Base-by-base conservation (phyloP, 2,797 vertebrate genomes). In the Helostoma temminkii region DNA sequence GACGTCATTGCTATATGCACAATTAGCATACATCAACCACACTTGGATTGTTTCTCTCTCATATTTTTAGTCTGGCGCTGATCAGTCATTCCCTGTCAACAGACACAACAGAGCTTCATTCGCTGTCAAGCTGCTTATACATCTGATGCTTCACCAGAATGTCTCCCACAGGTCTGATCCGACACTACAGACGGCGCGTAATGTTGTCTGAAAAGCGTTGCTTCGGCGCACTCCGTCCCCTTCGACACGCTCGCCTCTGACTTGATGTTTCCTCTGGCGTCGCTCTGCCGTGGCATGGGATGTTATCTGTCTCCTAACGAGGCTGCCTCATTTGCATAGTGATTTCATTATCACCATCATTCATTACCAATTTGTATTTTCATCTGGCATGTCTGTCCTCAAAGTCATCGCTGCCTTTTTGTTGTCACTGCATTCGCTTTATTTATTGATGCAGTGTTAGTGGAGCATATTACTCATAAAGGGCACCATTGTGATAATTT, bases 341-440 rank as follows among this genome's bases (percentile, higher is more conserved):
- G 68, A 82, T 81, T 84, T 84, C 68, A 83, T 91, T 76, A 84
- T 76, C 28, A 4, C 43, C 12, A n/a, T 59, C 64, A 34, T 78
- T 84, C 84, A 75, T 85, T 78, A 83, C 74, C 56, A 58, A 66
- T 86, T 82, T 82, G 66, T 79, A 4, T 69, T 82, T 75, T 55
- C 36, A 9, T 18, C 55, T 55, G 64, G 62, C 45, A 0, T 8
- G 2, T 59, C 59, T 54, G 60, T 59, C 21, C 41, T 62, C 53
- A 46, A 59, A 60, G 71, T 61, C 53, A 53, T 15, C 21, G 54
- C 49, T 54, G 63, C 59, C 63, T 1, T 78, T 82, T 48, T 67
- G 53, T 76, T 65, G 63, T 72, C 41, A 42, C 72, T 58, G 67
- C 63, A 30, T 85, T 66, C 50, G 21, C 60, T 74, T 83, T 84